Base-by-base conservation (phyloP, 2,113 vertebrate species). In the Apistogramma diplotaenia region DNA sequence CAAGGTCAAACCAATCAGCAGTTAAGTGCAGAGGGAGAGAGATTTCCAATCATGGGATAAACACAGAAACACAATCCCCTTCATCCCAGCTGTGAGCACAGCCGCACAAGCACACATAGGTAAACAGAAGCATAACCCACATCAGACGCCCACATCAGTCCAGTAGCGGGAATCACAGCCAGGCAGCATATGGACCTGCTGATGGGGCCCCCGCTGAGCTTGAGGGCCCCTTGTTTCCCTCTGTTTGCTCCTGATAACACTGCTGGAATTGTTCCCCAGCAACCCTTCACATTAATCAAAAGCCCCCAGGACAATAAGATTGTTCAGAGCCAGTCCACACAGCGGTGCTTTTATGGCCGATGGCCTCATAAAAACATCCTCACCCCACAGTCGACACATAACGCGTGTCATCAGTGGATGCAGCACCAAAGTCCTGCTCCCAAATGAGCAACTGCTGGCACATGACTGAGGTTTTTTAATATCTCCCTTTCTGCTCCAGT, bases 161-260 rank as follows among this genome's bases (percentile, higher is more conserved):
- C 81, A 76, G 70, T 61, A 61, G 71, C 61, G 49, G 85, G 88
- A 90, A 73, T 84, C 77, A 80, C 25, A 40, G 83, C 43, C 61
- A 65, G 53, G 55, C 21, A 8, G 67, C 54, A 40, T 16, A 21
- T 58, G 74, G 84, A 76, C 74, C 62, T 80, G 71, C 71, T 85
- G 75, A 90, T 86, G 55, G 74, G 78, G 58, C 55, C 62, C 83
- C 82, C 78, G 65, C 61, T 84, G 86, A 87, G 87, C 80, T 76
- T 35, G 2, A 83, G 74, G 81, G 78, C 40, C 88, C 78, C 78
- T 33, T 57, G 78, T 87, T 72, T 90, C 72, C 85, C 85, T 83
- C 92, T 94, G 93, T 89, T 92, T 87, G 82, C 62, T 88, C 77
- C 92, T 86, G 93, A 94, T 94, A 94, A 93, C 93, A 91, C 86